These are phyloP conservation scores for Hydrochoerus hydrochaeris DNA, from an alignment of 2,113 vertebrate species.

Conservation along the genomic window DNA sequence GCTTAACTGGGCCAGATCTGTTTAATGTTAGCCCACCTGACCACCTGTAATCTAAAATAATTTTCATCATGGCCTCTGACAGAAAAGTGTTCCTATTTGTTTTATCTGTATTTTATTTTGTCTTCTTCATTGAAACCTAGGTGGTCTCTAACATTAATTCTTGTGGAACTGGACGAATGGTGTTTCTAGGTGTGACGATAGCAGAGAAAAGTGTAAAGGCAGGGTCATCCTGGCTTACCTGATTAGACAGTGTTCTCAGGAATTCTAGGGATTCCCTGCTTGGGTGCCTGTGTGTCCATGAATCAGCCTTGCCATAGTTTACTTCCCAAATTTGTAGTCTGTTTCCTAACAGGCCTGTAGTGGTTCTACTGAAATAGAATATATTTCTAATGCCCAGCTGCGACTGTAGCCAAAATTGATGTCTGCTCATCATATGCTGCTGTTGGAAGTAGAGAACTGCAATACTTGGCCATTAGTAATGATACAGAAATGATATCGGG, in stretches of 20 bases:
- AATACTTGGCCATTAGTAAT: neutral
- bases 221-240: neutral
- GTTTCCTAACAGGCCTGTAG: neutral
- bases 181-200: neutral
- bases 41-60: neutral
- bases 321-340: neutral
- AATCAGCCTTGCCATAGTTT: neutral
- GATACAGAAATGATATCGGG: no score
- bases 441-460: neutral
- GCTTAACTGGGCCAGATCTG: neutral
- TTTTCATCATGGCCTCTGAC: neutral
- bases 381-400: neutral
- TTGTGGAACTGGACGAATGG: neutral
- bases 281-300: neutral
- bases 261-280: neutral
- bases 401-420: neutral
- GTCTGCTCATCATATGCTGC: neutral
- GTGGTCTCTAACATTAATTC: neutral
- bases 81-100: neutral
- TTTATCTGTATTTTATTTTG: neutral
- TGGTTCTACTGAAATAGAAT: neutral
- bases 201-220: neutral
- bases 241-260: neutral
- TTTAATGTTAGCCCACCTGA: neutral
- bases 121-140: neutral